Base-by-base conservation (phyloP, 2,113 vertebrate genomes). In the Procavia capensis region DNA sequence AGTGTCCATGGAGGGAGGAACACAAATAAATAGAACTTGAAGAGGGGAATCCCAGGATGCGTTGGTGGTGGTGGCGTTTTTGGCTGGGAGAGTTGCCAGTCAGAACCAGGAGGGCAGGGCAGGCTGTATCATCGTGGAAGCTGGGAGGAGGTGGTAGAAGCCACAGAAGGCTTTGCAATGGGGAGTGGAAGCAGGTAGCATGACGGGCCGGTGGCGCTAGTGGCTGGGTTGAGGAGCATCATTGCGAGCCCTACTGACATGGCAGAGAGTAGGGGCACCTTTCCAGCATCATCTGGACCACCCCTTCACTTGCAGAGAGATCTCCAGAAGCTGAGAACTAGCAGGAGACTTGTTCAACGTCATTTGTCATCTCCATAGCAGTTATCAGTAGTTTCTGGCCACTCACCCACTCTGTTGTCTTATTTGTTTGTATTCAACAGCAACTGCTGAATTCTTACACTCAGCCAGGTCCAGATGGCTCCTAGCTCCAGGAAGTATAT, bases 11-110 rank as follows among this genome's bases (percentile, higher is more conserved):
- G 10, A 54, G n/a, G 45, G n/a, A 5, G 75, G 20, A 57, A 6
- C 8, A 9, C 0, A 24, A n/a, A 31, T 1, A 24, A n/a, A 31
- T 4, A 29, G 29, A 9, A 9, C 25, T 1, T 10, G 25, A 24
- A 22, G 22, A 43, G 36, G 47, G 80, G 13, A 17, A 17, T 2
- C 31, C 59, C 31, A 64, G 36, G 66, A 59, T 24, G 22, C 2
- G 43, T 63, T 64, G 57, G 34, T 54, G 20, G 66, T 17, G 1
- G 41, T 27, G 9, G 9, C 11, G 54, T 78, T 80, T 92, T 2
- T 22, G 64, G 50, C 22, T 11, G 34, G 13, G 36, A 27, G 50
- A 36, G 8, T 17, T 82, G 68, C 16, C 34, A 19, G 8, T 54
- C 29, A 86, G 93, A 39, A 39, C 47, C 34, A 24, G 34, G 76